A percentile compares a stretch with the other conserved stretches of the same genome.
Evolutionary conservation across 2,113 vertebrate genomes (phyloP).

Genomic region (Sapajus apella): DNA sequence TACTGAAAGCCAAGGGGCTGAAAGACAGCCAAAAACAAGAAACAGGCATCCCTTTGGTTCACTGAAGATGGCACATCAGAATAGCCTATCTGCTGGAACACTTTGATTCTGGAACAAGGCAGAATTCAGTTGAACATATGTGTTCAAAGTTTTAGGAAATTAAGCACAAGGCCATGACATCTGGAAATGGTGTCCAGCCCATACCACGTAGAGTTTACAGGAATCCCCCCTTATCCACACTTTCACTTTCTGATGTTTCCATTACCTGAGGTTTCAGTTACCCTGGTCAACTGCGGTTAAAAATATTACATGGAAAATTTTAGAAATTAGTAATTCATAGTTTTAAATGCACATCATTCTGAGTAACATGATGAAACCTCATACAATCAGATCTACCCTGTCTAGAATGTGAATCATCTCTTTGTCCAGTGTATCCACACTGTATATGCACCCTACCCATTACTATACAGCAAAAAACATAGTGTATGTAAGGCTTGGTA

Average conservation of each 20-base stretch:
- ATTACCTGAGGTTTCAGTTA: too few species aligned
- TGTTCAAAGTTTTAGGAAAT: not conserved
- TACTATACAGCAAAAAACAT: not conserved
- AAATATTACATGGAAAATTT: not conserved
- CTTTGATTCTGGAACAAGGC: not conserved
- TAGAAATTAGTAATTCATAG: not conserved
- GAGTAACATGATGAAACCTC: not conserved
- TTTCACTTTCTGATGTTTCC: not conserved
- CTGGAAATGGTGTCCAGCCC: not conserved
- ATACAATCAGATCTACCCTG: not conserved
- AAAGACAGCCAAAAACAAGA: not conserved
- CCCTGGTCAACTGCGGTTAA: not conserved
- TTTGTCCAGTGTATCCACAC: not conserved
- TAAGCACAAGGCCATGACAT: not conserved
- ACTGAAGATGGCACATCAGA: not conserved
- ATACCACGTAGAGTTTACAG: fast-evolving
- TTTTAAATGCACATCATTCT: not conserved
- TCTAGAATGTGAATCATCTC: not conserved
- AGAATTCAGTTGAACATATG: not conserved
- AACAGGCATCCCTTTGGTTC: not conserved
- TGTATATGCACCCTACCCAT: not conserved
- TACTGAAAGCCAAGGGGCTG: not conserved
- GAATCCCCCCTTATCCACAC: not conserved
- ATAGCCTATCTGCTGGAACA: not conserved
- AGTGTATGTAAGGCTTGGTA: not conserved